Percentiles rank a stretch among this genome's conserved stretches.
These are phyloP conservation scores for Galeruca laticollis DNA, from an alignment of 2,888 invertebrate species.

Conservation along the genomic window DNA sequence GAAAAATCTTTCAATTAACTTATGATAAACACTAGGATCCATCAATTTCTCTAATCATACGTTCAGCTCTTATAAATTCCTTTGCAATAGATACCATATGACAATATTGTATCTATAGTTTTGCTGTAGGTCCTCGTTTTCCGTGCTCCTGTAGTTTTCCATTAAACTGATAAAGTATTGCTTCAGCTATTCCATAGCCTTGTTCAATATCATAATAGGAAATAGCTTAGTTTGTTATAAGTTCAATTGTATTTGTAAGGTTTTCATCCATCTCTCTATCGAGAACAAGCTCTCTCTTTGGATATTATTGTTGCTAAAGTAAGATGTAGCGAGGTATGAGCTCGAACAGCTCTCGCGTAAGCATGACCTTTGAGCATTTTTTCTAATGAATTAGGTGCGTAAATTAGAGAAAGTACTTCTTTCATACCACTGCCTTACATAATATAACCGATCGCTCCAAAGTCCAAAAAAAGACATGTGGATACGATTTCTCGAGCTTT, in stretches of 20 bases:
- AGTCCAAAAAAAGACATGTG: slow-evolving; percentile 61
- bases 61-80: slow-evolving; percentile 50
- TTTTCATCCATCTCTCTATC: slow-evolving; percentile 51
- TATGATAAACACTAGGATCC: no score
- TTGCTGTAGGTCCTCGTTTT: slow-evolving; percentile 30
- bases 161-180: slow-evolving; percentile 54
- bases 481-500: no score
- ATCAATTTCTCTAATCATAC: no score
- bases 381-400: slow-evolving; percentile 52
- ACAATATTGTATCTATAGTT: slow-evolving; percentile 2
- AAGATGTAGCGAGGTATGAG: slow-evolving; percentile 39
- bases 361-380: slow-evolving; percentile 58
- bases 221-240: slow-evolving; percentile 44
- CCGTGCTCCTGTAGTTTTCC: slow-evolving; percentile 52
- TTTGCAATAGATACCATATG: slow-evolving; percentile 44
- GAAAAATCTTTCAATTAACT: no score
- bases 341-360: slow-evolving; percentile 51
- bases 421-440: slow-evolving; percentile 63
- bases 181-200: slow-evolving; percentile 53
- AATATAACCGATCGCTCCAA: slow-evolving; percentile 59
- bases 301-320: slow-evolving; percentile 40
- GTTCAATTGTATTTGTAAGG: slow-evolving; percentile 44
- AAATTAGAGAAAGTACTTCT: slow-evolving; percentile 52
- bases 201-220: slow-evolving; percentile 54
- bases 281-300: slow-evolving; percentile 54